Base-by-base conservation (phyloP, 2,888 invertebrate genomes). In the Platycnemis pennipes region DNA sequence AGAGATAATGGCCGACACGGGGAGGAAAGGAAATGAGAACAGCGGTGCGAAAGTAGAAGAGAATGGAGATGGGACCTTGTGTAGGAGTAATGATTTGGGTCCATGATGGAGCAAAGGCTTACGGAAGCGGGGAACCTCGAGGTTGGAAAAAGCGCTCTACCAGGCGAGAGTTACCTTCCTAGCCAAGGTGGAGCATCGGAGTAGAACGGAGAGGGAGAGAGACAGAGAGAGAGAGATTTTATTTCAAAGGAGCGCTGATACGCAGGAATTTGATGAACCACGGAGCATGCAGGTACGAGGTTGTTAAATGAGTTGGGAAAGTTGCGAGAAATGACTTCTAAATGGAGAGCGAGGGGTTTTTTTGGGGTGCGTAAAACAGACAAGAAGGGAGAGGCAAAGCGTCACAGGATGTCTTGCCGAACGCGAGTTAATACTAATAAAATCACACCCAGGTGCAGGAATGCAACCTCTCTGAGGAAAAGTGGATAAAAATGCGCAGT, bases 41-140 rank as follows among this genome's bases (percentile, higher is more conserved):
- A 87, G 87, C 44, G 1, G n/a, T 46, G 45, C 7, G 44, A 87
- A 42, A 22, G 1, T 22, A 42, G 86, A 46, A n/a, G 45, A 11
- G 87, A 87, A 45, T 87, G n/a, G 87, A 46, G 87, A 87, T 87
- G 45, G 87, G 87, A 46, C 45, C n/a, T 45, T n/a, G 87, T 87
- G 46, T 46, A 87, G 37, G 2, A 42, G 87, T 46, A 46, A 87
- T 46, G 87, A 87, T 46, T 44, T n/a, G n/a, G 87, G 45, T 13
- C 45, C 44, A 16, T n/a, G 87, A 45, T 46, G 87, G 44, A n/a
- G n/a, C 87, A 26, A 13, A 7, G n/a, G 87, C 44, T 26, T 44
- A 46, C 45, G 42, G 22, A 44, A 5, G 87, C 87, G 13, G 13
- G 42, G 56, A n/a, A n/a, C 63, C 63, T 2, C 16, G 89, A 0